Evolutionary conservation across 2,113 vertebrate species (phyloP).

Genomic region (Alethe diademata): DNA sequence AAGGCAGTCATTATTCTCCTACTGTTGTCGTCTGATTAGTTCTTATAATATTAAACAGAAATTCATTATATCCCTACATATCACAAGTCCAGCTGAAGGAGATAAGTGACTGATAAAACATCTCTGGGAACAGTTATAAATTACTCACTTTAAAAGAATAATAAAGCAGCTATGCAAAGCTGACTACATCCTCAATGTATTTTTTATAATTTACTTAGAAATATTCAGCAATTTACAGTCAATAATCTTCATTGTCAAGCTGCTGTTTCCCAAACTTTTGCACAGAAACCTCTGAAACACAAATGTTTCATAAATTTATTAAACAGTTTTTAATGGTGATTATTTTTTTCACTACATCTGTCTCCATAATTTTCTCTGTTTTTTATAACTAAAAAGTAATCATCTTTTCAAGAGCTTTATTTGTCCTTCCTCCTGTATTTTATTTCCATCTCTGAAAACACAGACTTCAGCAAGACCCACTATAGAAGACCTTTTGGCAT

Average conservation of each 20-base stretch:
- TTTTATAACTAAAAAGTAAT: slow-evolving; percentile 62
- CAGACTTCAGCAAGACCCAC: background rate
- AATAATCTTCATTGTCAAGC: slow-evolving; percentile 71
- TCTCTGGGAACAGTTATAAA: slow-evolving; percentile 77
- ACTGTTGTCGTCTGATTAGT: slow-evolving; percentile 79
- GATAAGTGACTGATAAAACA: slow-evolving; percentile 84
- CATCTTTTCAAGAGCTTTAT: slow-evolving; percentile 16
- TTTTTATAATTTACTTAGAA: slow-evolving; percentile 60
- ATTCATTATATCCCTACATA: slow-evolving; percentile 72
- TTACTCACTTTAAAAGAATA: slow-evolving; percentile 75
- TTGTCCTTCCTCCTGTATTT: slow-evolving; percentile 11
- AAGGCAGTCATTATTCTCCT: slow-evolving; percentile 76
- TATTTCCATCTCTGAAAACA: background rate
- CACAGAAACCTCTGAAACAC: slow-evolving; percentile 45
- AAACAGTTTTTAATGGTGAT: slow-evolving; percentile 56
- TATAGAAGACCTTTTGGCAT: background rate
- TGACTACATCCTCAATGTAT: slow-evolving; percentile 56
- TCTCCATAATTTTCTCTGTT: slow-evolving; percentile 59
- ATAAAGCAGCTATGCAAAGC: slow-evolving; percentile 59
- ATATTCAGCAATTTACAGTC: slow-evolving; percentile 66
- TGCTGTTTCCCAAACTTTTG: slow-evolving; percentile 62
- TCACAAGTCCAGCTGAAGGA: slow-evolving; percentile 79
- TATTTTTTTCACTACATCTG: slow-evolving; percentile 63
- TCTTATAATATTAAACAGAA: slow-evolving; percentile 78
- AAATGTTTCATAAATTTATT: too few species aligned